These are phyloP conservation scores for Pammene fasciana DNA, from an alignment of 2,888 invertebrate genomes.

Conservation along the genomic window DNA sequence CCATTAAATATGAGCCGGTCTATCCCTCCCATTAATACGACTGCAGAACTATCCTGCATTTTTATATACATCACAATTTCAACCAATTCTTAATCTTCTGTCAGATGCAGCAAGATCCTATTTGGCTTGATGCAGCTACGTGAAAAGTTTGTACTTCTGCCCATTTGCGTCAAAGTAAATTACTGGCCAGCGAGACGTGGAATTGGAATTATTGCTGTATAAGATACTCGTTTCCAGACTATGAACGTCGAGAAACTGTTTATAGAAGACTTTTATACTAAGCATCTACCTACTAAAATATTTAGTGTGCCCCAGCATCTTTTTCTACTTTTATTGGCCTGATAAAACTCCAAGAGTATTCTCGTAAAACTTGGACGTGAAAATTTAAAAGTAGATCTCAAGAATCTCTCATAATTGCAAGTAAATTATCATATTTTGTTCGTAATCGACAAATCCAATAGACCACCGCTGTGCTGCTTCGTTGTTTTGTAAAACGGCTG, in stretches of 20 bases:
- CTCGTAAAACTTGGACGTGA: no score
- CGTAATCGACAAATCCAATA: background rate
- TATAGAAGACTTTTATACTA: background rate
- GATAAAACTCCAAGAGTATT: no score
- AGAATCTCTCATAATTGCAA: no score
- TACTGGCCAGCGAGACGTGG: constrained; percentile 13
- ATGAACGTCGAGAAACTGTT: constrained; percentile 5
- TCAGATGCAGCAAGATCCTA: background rate
- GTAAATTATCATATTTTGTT: background rate
- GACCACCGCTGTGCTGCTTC: constrained; percentile 4
- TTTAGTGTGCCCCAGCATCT: background rate
- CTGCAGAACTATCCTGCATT: constrained; percentile 33
- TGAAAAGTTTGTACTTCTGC: constrained; percentile 14
- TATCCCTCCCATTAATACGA: constrained; percentile 29
- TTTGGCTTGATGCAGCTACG: background rate
- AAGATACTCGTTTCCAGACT: constrained; percentile 1
- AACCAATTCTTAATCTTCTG: constrained; percentile 13
- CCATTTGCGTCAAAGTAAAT: constrained; percentile 39
- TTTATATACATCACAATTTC: constrained; percentile 13
- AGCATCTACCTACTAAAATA: background rate
- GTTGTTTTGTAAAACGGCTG: constrained; percentile 15
- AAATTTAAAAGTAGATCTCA: no score
- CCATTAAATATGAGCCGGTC: constrained; percentile 25
- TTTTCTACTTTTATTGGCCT: no score
- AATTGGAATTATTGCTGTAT: constrained; percentile 25